Evolutionary conservation across 2,888 invertebrate genomes (phyloP), one percentile per base, ranked within the genome.

Genomic region (Aporophyla lueneburgensis): DNA sequence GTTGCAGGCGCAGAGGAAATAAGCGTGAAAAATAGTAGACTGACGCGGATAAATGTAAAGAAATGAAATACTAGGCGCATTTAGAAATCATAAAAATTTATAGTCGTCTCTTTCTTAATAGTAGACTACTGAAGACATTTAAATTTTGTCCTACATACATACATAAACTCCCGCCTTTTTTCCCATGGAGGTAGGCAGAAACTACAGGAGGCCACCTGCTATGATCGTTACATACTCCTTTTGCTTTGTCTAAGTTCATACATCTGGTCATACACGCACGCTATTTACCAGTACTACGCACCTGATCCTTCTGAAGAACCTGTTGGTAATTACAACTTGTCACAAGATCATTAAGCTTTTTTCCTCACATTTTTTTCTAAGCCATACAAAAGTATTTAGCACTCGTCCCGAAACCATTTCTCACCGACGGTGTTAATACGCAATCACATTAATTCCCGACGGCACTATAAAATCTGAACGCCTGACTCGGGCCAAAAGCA

Each of bases 391-490:
- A 40, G 46, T 70, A 70, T 70, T 78, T 49, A 54, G 10, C 53
- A 49, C 71, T 33, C 66, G 27, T 54, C n/a, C 61, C 53, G 19
- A 69, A 65, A 46, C 76, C 67, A 27, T 71, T 78, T 59, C 58
- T 71, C 58, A 74, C 62, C 53, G 16, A 67, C 67, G 43, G 62
- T 58, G 68, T 82, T 82, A 83, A 76, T 80, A 83, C 62, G 65
- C 74, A 77, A 81, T 84, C 85, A 70, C 59, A 33, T 71, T 71
- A 21, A 80, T 78, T 71, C 85, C 78, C 77, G 2, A 53, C 43
- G 70, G 88, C 16, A 75, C 78, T 46, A 86, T 86, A 70, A 86
- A 87, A 85, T 80, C 81, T 81, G 62, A 69, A 68, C 61, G 69
- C 68, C 61, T 65, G 68, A 78, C 19, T 84, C 69, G 56, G 62